phyloP scores from a whole-genome alignment of 2,113 vertebrate species.

The Argyrosomus japonicus region DNA sequence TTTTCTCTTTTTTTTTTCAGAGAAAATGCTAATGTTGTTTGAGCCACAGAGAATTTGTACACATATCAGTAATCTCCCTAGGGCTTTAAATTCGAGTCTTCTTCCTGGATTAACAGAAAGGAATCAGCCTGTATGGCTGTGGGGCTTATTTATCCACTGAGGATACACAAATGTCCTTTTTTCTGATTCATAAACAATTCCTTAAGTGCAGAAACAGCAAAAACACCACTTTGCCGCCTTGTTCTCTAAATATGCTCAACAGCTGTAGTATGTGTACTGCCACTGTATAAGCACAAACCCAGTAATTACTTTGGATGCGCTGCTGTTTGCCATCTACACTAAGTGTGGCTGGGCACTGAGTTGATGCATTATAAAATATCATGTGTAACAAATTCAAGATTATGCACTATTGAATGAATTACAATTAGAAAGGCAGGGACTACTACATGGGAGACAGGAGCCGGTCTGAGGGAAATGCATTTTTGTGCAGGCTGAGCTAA shows the following conservation, averaged over 20 bases:
- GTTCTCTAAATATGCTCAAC: slow-evolving; percentile 46
- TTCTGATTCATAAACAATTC: slow-evolving; percentile 40
- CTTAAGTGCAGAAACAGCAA: slow-evolving; percentile 44
- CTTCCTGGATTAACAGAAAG: slow-evolving; percentile 58
- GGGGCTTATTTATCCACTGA: slow-evolving; percentile 50
- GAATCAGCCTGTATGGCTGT: slow-evolving; percentile 30
- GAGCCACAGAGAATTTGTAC: slow-evolving; percentile 46
- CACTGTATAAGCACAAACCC: slow-evolving; percentile 57
- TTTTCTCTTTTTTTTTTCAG: neutral
- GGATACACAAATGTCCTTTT: slow-evolving; percentile 48
- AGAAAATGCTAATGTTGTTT: slow-evolving; percentile 45
- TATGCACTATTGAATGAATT: slow-evolving; percentile 73
- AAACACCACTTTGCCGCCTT: slow-evolving; percentile 39
- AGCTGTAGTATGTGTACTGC: slow-evolving; percentile 54
- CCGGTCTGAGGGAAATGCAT: slow-evolving; percentile 44
- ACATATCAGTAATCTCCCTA: slow-evolving; percentile 62
- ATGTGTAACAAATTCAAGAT: slow-evolving; percentile 77
- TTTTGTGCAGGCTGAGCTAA: slow-evolving; percentile 42
- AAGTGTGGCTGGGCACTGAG: slow-evolving; percentile 52
- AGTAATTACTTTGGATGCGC: slow-evolving; percentile 68
- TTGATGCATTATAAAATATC: slow-evolving; percentile 68
- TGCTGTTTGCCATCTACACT: slow-evolving; percentile 50
- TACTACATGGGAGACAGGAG: slow-evolving; percentile 45
- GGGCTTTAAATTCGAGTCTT: slow-evolving; percentile 37
- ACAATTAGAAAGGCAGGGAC: slow-evolving; percentile 70